Evolutionary conservation across 2,888 invertebrate species (phyloP).

Genomic region (Zygaena filipendulae): DNA sequence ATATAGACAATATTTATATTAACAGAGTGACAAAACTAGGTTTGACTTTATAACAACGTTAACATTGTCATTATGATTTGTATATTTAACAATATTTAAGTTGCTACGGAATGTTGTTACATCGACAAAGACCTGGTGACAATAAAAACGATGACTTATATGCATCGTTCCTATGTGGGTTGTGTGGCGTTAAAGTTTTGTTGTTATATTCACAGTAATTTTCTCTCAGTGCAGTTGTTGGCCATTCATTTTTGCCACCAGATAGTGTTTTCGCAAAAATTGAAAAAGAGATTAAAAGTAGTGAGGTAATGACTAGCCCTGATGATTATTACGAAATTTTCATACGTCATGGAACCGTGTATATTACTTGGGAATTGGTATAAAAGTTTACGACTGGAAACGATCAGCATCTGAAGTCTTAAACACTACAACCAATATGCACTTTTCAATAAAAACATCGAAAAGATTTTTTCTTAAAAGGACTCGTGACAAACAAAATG

Average conservation of each 20-base stretch:
- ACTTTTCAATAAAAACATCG: slow-evolving; percentile 11
- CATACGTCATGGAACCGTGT: slow-evolving; percentile 10
- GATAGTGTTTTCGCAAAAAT: slow-evolving; percentile 16
- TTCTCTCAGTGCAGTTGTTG: slow-evolving; percentile 13
- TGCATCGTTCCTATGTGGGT: too few species aligned
- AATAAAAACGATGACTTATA: too few species aligned
- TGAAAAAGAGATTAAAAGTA: slow-evolving; percentile 13
- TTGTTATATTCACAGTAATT: too few species aligned
- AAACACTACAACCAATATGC: slow-evolving; percentile 11
- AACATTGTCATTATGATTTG: too few species aligned
- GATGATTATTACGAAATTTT: slow-evolving; percentile 7
- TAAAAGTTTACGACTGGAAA: slow-evolving; percentile 11
- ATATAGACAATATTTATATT: too few species aligned
- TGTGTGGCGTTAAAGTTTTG: too few species aligned
- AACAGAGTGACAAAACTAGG: too few species aligned
- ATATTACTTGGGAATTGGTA: slow-evolving; percentile 9
- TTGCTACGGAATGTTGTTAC: too few species aligned
- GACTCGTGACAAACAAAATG: slow-evolving; percentile 5
- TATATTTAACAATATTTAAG: too few species aligned
- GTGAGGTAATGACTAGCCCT: slow-evolving; percentile 8
- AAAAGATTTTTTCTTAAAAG: slow-evolving; percentile 11
- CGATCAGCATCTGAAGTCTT: slow-evolving; percentile 5
- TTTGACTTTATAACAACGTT: too few species aligned
- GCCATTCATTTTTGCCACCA: slow-evolving; percentile 14
- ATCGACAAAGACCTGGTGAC: too few species aligned